Percentiles rank a stretch among this genome's conserved stretches.
phyloP scores from a whole-genome alignment of 2,797 vertebrate genomes.

The Balearica regulorum region DNA sequence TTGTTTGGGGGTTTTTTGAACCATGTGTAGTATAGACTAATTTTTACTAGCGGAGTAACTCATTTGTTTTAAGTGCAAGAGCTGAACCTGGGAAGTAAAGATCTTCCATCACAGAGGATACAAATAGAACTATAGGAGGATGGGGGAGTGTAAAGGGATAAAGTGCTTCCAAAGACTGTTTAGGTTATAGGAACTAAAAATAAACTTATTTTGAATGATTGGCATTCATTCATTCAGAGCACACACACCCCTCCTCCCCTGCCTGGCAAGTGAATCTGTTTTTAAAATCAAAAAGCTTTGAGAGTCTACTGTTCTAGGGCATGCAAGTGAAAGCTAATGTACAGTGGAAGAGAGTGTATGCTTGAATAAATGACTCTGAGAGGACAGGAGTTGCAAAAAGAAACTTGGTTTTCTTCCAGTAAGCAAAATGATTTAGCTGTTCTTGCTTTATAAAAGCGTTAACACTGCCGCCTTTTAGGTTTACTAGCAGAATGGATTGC shows the following conservation, averaged over 20 bases:
- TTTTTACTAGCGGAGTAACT: background rate
- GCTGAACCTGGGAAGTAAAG: background rate
- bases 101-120: background rate
- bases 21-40: background rate
- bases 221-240: background rate
- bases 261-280: background rate
- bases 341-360: background rate
- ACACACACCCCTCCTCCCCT: background rate
- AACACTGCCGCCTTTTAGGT: background rate
- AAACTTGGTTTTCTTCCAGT: background rate
- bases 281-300: background rate
- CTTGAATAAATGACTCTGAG: background rate
- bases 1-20: background rate
- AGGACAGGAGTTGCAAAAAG: background rate
- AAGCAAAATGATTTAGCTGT: background rate
- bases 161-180: background rate
- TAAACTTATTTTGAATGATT: background rate
- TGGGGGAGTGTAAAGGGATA: background rate
- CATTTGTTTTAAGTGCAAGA: background rate
- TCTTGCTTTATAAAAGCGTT: background rate
- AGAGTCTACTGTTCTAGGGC: background rate
- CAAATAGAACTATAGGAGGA: background rate
- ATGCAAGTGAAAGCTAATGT: constrained; percentile 25
- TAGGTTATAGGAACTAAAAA: background rate
- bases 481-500: background rate